Evolutionary conservation across 2,113 vertebrate species (phyloP).

Genomic region (Ophthalmolycus amberensis): DNA sequence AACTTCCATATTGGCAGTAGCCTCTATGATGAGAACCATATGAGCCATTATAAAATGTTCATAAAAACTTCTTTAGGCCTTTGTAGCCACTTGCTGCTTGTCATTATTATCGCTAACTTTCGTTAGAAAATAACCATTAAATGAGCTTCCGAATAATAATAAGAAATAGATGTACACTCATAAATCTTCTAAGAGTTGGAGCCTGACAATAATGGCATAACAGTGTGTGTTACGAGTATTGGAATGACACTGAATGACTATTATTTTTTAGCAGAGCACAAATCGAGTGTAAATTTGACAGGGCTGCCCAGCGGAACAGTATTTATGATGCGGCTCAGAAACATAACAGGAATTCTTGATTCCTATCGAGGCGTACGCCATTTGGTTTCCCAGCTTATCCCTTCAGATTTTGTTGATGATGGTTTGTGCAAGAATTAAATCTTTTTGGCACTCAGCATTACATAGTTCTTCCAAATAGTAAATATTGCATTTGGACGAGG

Average conservation of each 20-base stretch:
- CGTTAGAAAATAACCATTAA: neutral
- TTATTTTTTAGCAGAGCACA: constrained; percentile 43
- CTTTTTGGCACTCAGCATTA: constrained; percentile 50
- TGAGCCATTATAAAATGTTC: constrained; percentile 8
- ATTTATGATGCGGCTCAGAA: constrained; percentile 68
- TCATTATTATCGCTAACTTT: constrained; percentile 11
- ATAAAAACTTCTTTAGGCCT: constrained; percentile 7
- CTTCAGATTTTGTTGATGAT: constrained; percentile 50
- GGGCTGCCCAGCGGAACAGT: constrained; percentile 38
- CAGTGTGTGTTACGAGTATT: constrained; percentile 14
- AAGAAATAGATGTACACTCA: constrained; percentile 26
- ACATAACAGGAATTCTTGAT: constrained; percentile 63
- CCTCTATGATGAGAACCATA: neutral
- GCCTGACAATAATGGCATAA: constrained; percentile 9
- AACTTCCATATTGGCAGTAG: neutral
- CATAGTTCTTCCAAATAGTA: constrained; percentile 60
- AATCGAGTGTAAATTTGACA: constrained; percentile 63
- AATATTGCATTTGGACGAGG: constrained; percentile 73
- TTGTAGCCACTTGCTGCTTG: neutral
- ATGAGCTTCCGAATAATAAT: constrained; percentile 25
- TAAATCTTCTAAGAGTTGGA: constrained; percentile 18
- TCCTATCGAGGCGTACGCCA: constrained; percentile 44
- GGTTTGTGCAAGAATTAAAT: constrained; percentile 59
- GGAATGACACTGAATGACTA: constrained; percentile 38
- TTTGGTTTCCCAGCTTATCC: constrained; percentile 53